These are phyloP conservation scores for Panzeria rudis DNA, from an alignment of 2,888 invertebrate species.

Conservation along the genomic window DNA sequence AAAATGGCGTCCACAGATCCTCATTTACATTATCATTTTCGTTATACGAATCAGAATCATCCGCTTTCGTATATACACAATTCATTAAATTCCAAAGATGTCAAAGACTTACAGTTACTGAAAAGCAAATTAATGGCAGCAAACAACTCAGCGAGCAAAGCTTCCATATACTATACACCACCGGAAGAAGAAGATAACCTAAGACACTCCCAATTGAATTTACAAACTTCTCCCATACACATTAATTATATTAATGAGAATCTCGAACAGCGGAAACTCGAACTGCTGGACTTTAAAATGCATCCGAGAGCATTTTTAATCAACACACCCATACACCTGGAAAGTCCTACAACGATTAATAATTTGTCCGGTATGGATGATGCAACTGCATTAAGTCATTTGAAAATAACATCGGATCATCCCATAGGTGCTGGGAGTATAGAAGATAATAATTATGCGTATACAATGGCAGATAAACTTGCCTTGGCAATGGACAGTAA, in stretches of 20 bases:
- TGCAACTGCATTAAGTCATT: slow-evolving; percentile 73
- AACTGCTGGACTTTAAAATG: slow-evolving; percentile 77
- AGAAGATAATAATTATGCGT: slow-evolving; percentile 78
- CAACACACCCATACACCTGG: slow-evolving; percentile 58
- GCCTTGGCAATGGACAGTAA: not conserved
- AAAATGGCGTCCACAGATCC: slow-evolving; percentile 77
- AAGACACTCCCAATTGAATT: slow-evolving; percentile 78
- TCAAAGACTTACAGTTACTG: slow-evolving; percentile 78
- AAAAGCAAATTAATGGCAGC: slow-evolving; percentile 79
- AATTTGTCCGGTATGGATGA: slow-evolving; percentile 58
- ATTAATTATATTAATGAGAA: slow-evolving; percentile 83
- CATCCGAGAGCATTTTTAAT: slow-evolving; percentile 75
- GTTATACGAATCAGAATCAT: slow-evolving; percentile 41
- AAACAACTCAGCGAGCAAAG: slow-evolving; percentile 86
- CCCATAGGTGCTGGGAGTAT: slow-evolving; percentile 76
- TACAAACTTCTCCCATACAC: slow-evolving; percentile 85
- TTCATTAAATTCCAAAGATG: slow-evolving; percentile 76
- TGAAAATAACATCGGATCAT: slow-evolving; percentile 74
- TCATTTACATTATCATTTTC: slow-evolving; percentile 54
- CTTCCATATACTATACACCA: slow-evolving; percentile 93
- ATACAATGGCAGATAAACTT: slow-evolving; percentile 67
- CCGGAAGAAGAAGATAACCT: slow-evolving; percentile 76
- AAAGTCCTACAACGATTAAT: slow-evolving; percentile 64
- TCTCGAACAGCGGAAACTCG: slow-evolving; percentile 78
- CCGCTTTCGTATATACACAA: slow-evolving; percentile 58